Evolutionary conservation across 2,888 invertebrate species (phyloP).

Genomic region (Luperina nickerlii): DNA sequence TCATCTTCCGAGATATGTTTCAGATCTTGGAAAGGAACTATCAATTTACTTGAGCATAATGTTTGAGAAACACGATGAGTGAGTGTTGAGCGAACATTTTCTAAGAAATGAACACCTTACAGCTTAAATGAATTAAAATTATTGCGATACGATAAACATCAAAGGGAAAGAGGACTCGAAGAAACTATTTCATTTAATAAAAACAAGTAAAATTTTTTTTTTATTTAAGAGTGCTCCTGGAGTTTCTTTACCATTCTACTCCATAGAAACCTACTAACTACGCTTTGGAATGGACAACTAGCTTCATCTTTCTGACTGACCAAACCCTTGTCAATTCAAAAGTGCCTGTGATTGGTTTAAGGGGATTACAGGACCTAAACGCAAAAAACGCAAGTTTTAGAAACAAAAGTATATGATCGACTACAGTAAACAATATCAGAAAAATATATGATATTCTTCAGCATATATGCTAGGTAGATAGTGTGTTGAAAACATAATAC

Average conservation of each 20-base stretch:
- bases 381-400: too few relatives aligned
- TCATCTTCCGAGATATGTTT: slow-evolving; percentile 45
- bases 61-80: slow-evolving; percentile 28
- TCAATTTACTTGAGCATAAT: slow-evolving; percentile 47
- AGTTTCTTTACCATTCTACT: not conserved
- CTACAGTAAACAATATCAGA: too few relatives aligned
- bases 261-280: not conserved
- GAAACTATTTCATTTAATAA: slow-evolving; percentile 11
- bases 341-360: not conserved
- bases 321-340: not conserved
- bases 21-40: slow-evolving; percentile 55
- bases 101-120: slow-evolving; percentile 35
- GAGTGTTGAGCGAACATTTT: slow-evolving; percentile 28
- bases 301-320: not conserved
- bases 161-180: slow-evolving; percentile 19
- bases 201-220: not conserved
- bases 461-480: too few relatives aligned
- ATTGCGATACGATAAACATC: slow-evolving; percentile 27
- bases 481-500: too few relatives aligned
- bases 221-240: not conserved
- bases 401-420: too few relatives aligned
- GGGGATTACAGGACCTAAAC: too few relatives aligned
- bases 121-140: slow-evolving; percentile 32
- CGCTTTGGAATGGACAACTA: not conserved
- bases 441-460: too few relatives aligned